Evolutionary conservation across 2,888 invertebrate genomes (phyloP).

Genomic region (Pardosa pseudoannulata): DNA sequence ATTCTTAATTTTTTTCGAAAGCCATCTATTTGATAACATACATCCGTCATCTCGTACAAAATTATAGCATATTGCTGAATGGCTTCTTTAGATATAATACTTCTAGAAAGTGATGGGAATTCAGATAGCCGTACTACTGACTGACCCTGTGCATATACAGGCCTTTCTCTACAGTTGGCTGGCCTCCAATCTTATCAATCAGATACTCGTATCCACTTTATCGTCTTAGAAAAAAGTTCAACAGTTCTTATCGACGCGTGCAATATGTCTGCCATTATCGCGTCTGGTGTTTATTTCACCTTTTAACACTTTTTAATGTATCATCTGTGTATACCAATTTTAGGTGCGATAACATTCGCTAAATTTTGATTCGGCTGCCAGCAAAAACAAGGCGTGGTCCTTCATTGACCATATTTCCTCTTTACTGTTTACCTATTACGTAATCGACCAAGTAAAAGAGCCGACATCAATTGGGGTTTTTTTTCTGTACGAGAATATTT

Average conservation of each 20-base stretch:
- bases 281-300: slow-evolving; percentile 37
- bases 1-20: neutral
- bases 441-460: neutral
- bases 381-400: neutral
- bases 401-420: neutral
- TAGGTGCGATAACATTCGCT: slow-evolving; percentile 43
- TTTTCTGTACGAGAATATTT: no score
- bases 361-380: neutral
- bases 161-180: slow-evolving; percentile 33
- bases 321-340: slow-evolving; percentile 51
- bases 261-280: slow-evolving; percentile 18
- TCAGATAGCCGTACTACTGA: slow-evolving; percentile 21
- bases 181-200: slow-evolving; percentile 48
- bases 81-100: neutral
- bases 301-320: slow-evolving; percentile 46
- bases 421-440: neutral
- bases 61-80: neutral
- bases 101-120: slow-evolving; percentile 33
- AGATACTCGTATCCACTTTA: slow-evolving; percentile 6
- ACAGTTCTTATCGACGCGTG: neutral
- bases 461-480: no score
- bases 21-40: neutral
- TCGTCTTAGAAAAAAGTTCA: neutral
- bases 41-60: neutral
- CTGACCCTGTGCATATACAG: slow-evolving; percentile 24